phyloP scores from a whole-genome alignment of 2,113 vertebrate genomes.

The Xenopus laevis region DNA sequence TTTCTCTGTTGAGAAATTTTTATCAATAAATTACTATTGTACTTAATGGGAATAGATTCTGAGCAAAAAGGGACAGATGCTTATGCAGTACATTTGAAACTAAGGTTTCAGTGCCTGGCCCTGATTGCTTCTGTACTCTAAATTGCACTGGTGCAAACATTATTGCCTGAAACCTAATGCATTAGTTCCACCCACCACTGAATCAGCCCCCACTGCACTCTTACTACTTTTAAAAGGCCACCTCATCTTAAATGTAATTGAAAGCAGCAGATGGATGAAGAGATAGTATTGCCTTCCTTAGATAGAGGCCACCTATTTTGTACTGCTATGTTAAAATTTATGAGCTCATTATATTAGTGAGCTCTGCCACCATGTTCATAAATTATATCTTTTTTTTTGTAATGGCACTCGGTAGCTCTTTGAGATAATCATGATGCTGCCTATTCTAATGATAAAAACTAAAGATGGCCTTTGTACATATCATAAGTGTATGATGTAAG shows the following conservation, averaged over 20 bases:
- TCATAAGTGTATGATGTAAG: background rate
- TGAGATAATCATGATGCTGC: background rate
- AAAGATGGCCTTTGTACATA: background rate
- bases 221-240: background rate
- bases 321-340: constrained; percentile 26
- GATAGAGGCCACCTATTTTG: constrained; percentile 10
- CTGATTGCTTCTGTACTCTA: background rate
- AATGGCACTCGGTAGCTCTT: background rate
- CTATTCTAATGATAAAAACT: background rate
- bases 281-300: constrained; percentile 9
- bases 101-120: too few relatives aligned
- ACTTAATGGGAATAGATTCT: too few relatives aligned
- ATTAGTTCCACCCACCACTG: background rate
- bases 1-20: too few relatives aligned
- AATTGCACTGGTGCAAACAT: background rate
- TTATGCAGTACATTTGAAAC: too few relatives aligned
- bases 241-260: constrained; percentile 12
- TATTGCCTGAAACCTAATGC: background rate
- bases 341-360: constrained; percentile 23
- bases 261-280: constrained; percentile 16
- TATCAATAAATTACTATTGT: too few relatives aligned
- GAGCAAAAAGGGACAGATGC: too few relatives aligned
- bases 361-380: constrained; percentile 18
- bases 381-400: constrained; percentile 11
- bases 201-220: background rate